Evolutionary conservation across 2,113 vertebrate genomes (phyloP).

Genomic region (Diphyllodes magnificus): DNA sequence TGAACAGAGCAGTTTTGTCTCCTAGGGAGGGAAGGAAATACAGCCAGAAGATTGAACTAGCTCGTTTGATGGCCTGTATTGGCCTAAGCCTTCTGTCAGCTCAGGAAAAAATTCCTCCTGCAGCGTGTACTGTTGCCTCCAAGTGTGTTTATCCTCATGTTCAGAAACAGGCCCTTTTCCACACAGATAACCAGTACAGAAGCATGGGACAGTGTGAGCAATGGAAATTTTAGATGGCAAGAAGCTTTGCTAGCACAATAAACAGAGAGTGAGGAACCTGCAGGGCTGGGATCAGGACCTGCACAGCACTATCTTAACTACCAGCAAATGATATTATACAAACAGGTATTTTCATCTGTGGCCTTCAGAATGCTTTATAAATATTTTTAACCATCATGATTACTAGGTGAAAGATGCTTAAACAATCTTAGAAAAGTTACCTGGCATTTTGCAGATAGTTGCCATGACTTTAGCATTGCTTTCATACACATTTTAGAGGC

Average conservation of each 20-base stretch:
- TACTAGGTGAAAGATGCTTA: neutral
- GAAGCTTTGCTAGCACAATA: neutral
- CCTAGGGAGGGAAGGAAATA: neutral
- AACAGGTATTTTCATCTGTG: neutral
- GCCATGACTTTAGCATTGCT: neutral
- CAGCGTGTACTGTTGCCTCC: neutral
- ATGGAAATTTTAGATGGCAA: neutral
- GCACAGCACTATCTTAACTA: neutral
- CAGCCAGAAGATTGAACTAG: neutral
- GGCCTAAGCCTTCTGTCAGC: neutral
- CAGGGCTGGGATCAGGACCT: too few species aligned
- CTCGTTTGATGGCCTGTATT: neutral
- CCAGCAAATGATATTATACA: neutral
- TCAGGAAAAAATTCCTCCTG: neutral
- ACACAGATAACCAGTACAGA: neutral
- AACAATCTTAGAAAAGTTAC: neutral
- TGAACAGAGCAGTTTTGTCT: neutral
- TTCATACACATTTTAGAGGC: neutral
- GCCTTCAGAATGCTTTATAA: neutral
- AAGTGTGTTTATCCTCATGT: fast-evolving
- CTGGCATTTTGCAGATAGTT: neutral
- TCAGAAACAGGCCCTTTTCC: neutral
- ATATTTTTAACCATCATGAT: neutral
- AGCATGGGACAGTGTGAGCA: fast-evolving
- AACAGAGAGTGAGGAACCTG: neutral